Conservation (phyloP, 2,888 invertebrate genomes). For the Metalampra italica region DNA sequence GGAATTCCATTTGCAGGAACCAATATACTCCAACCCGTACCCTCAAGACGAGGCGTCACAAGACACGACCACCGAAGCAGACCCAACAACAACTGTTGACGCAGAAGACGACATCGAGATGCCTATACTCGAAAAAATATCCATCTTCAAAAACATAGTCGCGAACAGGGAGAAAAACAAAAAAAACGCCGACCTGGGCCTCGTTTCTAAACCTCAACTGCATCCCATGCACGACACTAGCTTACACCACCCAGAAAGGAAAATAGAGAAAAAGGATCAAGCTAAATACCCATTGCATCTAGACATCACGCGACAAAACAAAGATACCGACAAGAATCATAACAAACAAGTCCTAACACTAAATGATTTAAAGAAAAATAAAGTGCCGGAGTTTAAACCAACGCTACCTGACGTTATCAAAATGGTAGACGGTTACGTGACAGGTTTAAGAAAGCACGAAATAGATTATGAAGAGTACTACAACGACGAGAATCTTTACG, state of each 20-base stretch:
- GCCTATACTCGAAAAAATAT: constrained; percentile 51
- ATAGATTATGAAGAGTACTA: constrained; percentile 59
- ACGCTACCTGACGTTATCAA: constrained; percentile 51
- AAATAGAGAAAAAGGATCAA: constrained; percentile 65
- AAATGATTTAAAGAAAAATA: constrained; percentile 1
- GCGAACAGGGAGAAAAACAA: constrained; percentile 34
- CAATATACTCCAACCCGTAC: constrained; percentile 38
- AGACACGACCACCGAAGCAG: constrained; percentile 15
- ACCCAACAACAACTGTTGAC: constrained; percentile 25
- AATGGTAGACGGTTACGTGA: constrained; percentile 42
- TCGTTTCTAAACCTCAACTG: constrained; percentile 52
- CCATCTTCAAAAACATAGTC: constrained; percentile 59
- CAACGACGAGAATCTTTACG: constrained; percentile 62
- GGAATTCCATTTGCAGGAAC: constrained; percentile 39
- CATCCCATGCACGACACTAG: constrained; percentile 57
- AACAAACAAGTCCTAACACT: neutral
- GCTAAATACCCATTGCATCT: constrained; percentile 28
- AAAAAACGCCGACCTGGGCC: constrained; percentile 18
- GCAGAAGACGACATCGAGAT: constrained; percentile 39
- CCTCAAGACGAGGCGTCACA: constrained; percentile 17
- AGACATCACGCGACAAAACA: constrained; percentile 9
- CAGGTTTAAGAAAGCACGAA: constrained; percentile 35
- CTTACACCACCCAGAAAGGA: constrained; percentile 47
- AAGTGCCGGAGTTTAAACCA: constrained; percentile 58
- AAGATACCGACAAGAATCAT: neutral